These are phyloP conservation scores for Cochlearius cochlearius DNA, from an alignment of 2,113 vertebrate genomes.

Conservation along the genomic window DNA sequence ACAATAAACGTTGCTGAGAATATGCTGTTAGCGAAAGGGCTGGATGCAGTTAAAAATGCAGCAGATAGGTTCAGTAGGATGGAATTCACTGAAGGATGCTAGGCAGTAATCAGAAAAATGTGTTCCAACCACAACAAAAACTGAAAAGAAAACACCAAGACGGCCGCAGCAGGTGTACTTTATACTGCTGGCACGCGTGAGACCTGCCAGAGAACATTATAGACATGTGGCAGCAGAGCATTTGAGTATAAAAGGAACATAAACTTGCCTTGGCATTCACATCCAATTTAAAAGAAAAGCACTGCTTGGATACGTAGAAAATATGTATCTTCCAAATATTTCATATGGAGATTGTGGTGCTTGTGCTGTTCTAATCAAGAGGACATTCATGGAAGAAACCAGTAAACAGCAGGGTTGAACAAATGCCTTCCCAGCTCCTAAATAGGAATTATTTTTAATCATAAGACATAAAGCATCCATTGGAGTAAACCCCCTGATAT, in stretches of 20 bases:
- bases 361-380: slow-evolving; percentile 30
- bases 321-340: slow-evolving; percentile 17
- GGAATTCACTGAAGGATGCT: not conserved
- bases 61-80: not conserved
- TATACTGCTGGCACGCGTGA: not conserved
- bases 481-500: not conserved
- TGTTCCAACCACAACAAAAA: not conserved
- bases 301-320: not conserved
- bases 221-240: not conserved
- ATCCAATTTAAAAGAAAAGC: slow-evolving; percentile 10
- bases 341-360: not conserved
- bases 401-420: slow-evolving; percentile 27
- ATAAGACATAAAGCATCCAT: not conserved
- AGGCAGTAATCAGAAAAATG: not conserved
- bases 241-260: slow-evolving; percentile 11
- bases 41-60: slow-evolving; percentile 2
- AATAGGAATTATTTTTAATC: slow-evolving; percentile 28
- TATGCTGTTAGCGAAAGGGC: not conserved
- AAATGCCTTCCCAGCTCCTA: not conserved
- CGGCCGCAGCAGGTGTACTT: not conserved
- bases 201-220: not conserved
- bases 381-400: slow-evolving; percentile 19
- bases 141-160: not conserved
- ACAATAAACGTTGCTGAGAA: not conserved
- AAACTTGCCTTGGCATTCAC: slow-evolving; percentile 13